Evolutionary conservation across 2,113 vertebrate species (phyloP), one percentile per base, ranked within the genome.

Genomic region (Orthonyx spaldingii): DNA sequence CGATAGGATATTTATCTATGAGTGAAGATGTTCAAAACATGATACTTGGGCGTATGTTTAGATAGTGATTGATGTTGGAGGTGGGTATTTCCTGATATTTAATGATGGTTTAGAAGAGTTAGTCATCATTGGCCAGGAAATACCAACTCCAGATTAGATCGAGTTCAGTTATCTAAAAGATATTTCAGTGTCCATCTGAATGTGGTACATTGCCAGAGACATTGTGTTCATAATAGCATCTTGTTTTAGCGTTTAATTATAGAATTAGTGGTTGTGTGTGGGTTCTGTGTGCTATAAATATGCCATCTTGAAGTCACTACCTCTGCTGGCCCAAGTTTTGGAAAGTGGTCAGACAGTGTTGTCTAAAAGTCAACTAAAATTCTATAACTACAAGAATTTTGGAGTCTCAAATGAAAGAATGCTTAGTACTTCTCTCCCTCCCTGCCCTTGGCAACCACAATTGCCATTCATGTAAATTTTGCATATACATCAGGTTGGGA

Each of bases 81-180:
- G 70, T 81, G 68, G 86, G 8, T 79, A 83, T 91, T 96, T 95
- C 95, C 92, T 94, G 94, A 57, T 56, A 56, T 32, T 82, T 97
- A 88, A 95, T 89, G 64, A 75, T 79, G 42, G 47, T 50, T 89
- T 70, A 41, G 53, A 87, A 68, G 63, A 84, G 49, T 85, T 90
- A 90, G 83, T 95, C 88, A 80, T 90, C 71, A 52, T 11, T 91
- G 71, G 84, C 76, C 94, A 95, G 95, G 94, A 97, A 97, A 97
- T 96, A 84, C 90, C 88, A 93, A 37, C 37, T 78, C 65, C 81
- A 55, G 60, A 89, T 84, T 84, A 84, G 47, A 96, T 86, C 1
- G 1, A 76, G 84, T 87, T 93, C 69, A 78, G 33, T 96, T 96
- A 87, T 71, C 81, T 93, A 52, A 60, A 82, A 93, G 85, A 61